phyloP scores from a whole-genome alignment of 1,140 invertebrate genomes.

The Drosophila serrata region DNA sequence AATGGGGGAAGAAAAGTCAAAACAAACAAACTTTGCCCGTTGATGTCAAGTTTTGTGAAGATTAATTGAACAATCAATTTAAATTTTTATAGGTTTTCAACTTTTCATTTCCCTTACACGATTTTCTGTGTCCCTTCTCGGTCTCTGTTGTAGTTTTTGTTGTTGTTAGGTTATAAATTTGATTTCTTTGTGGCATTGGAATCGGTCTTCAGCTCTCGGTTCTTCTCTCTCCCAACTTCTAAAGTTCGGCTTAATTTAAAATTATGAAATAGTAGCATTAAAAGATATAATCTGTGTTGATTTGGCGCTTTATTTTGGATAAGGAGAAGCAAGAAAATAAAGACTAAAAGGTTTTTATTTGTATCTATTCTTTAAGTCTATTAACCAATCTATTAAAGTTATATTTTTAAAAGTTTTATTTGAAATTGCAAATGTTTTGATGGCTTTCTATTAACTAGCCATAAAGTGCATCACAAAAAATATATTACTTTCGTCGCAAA shows the following conservation, averaged over 20 bases:
- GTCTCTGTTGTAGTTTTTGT: constrained; percentile 14
- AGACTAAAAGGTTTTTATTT: too few species aligned
- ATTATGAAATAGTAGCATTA: constrained; percentile 74
- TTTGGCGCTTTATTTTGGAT: constrained; percentile 33
- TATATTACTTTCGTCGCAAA: constrained; percentile 31
- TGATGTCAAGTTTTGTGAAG: constrained; percentile 81
- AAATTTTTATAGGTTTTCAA: constrained; percentile 84
- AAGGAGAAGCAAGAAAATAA: background rate
- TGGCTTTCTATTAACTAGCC: constrained; percentile 26
- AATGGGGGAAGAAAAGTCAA: too few species aligned
- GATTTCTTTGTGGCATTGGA: constrained; percentile 63
- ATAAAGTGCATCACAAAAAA: constrained; percentile 39
- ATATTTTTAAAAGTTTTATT: background rate
- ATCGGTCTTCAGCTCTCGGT: constrained; percentile 48
- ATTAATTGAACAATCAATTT: constrained; percentile 85
- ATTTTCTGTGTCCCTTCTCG: constrained; percentile 52
- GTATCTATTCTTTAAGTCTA: background rate
- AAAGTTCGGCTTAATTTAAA: constrained; percentile 55
- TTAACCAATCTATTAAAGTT: background rate
- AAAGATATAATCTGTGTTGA: constrained; percentile 62
- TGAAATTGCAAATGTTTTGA: constrained; percentile 27
- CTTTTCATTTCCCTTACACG: constrained; percentile 80
- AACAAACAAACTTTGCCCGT: constrained; percentile 28
- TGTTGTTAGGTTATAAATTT: constrained; percentile 75
- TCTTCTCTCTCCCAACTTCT: background rate